These are phyloP conservation scores for Zeugodacus cucurbitae DNA, from an alignment of 1,140 invertebrate species.

Conservation along the genomic window DNA sequence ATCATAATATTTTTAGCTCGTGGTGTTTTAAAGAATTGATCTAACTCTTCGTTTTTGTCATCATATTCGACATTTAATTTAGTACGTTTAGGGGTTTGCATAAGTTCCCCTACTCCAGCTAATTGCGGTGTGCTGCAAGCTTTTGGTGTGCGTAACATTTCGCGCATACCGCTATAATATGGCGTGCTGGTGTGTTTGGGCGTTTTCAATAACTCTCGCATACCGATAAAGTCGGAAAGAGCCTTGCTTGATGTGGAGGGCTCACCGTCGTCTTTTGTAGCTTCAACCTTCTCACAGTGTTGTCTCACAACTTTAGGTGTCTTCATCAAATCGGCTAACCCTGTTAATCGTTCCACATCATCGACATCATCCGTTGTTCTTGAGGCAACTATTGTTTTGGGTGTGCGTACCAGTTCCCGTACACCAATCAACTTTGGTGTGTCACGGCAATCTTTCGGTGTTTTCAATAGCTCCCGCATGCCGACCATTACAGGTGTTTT, in stretches of 20 bases:
- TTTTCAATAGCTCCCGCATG: conserved; percentile 25
- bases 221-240: neutral
- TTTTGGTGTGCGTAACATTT: conserved; percentile 40
- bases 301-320: neutral
- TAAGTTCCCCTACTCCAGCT: conserved; percentile 51
- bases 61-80: neutral
- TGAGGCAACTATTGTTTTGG: neutral
- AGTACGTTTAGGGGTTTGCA: conserved; percentile 45
- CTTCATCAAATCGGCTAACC: conserved; percentile 21
- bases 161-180: conserved; percentile 44
- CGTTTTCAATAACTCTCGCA: conserved; percentile 34
- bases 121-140: conserved; percentile 51
- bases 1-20: conserved; percentile 59
- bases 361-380: neutral
- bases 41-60: conserved; percentile 41
- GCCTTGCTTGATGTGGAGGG: neutral
- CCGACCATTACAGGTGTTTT: conserved; percentile 23
- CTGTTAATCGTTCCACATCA: neutral
- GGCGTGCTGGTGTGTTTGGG: conserved; percentile 54
- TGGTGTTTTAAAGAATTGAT: conserved; percentile 55
- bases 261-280: neutral
- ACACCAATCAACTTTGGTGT: conserved; percentile 29
- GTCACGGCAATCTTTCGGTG: neutral
- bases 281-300: neutral
- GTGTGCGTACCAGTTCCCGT: conserved; percentile 19